Base-by-base conservation (phyloP, 1,140 invertebrate species). In the Oncopeltus fasciatus region DNA sequence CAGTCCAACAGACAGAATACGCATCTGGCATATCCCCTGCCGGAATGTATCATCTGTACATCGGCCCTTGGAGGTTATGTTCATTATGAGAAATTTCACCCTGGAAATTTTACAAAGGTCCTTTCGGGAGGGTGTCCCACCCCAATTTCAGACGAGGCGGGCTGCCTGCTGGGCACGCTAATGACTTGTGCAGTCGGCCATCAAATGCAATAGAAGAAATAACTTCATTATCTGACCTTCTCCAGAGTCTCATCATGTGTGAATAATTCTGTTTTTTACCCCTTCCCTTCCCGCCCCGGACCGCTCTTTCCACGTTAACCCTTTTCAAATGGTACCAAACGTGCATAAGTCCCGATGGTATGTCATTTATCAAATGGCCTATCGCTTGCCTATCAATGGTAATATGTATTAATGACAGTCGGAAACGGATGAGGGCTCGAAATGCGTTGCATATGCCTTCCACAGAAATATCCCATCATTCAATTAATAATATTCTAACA, bases 281-380 rank as follows among this genome's bases (percentile, higher is more conserved):
- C 5, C 14, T 38, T 8, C 14, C 14, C 31, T 38, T 38, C 31
- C 49, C 26, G 24, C 16, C 5, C 49, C 3, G 14, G 11, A 18
- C 43, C 21, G 20, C 12, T 1, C 1, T 18, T 3, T 4, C 11
- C n/a, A 24, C 12, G 18, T 20, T 26, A 53, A 24, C 49, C 49
- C 49, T 53, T 53, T 53, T 53, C 49, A 53, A 46, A 20, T 26
- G 49, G 21, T 18, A 24, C 49, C 49, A 53, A 53, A 53, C 26
- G 49, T 53, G 49, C 49, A 53, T 53, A 53, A n/a, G n/a, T n/a
- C 18, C 21, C 31, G 31, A 8, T 14, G 5, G 5, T 38, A 5
- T 38, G 31, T 38, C 49, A 53, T 53, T 53, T 53, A 53, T 53
- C 49, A 53, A 53, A 53, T 24, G n/a, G 20, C 26, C 49, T 24